These are phyloP conservation scores for Calameuta pallipes DNA, from an alignment of 2,888 invertebrate species.

Conservation along the genomic window DNA sequence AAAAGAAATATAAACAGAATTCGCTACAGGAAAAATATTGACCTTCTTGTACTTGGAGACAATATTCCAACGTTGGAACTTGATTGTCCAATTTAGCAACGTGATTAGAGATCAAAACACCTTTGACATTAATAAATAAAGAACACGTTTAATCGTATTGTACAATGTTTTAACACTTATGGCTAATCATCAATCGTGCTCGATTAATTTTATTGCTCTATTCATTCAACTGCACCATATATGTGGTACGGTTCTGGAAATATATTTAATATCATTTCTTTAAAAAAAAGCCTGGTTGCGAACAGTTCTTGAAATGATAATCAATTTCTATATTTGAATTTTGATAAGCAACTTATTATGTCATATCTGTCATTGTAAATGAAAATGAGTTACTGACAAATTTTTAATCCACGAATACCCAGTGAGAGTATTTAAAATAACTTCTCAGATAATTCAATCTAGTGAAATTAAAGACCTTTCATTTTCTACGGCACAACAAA, in stretches of 20 bases:
- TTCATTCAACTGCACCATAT: background rate
- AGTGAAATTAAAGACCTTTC: background rate
- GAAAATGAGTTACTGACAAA: background rate
- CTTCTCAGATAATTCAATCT: background rate
- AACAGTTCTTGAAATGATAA: background rate
- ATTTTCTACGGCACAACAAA: background rate
- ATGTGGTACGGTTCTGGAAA: background rate
- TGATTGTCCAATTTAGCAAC: constrained; percentile 1
- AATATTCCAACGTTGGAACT: background rate
- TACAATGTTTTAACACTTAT: background rate
- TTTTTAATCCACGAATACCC: background rate
- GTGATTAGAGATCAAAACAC: background rate
- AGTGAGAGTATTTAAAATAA: background rate
- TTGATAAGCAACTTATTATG: background rate
- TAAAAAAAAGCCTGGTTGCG: background rate
- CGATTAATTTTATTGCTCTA: background rate
- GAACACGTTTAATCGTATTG: background rate
- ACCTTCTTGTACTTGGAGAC: constrained; percentile 35
- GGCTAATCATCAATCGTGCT: background rate
- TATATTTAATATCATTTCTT: background rate
- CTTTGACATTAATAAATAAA: background rate
- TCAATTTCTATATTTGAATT: background rate
- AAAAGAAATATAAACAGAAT: constrained; percentile 20
- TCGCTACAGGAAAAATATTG: constrained; percentile 36
- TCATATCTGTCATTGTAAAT: background rate